Evolutionary conservation across 1,140 invertebrate genomes (phyloP).

Genomic region (Drosophila pachea): DNA sequence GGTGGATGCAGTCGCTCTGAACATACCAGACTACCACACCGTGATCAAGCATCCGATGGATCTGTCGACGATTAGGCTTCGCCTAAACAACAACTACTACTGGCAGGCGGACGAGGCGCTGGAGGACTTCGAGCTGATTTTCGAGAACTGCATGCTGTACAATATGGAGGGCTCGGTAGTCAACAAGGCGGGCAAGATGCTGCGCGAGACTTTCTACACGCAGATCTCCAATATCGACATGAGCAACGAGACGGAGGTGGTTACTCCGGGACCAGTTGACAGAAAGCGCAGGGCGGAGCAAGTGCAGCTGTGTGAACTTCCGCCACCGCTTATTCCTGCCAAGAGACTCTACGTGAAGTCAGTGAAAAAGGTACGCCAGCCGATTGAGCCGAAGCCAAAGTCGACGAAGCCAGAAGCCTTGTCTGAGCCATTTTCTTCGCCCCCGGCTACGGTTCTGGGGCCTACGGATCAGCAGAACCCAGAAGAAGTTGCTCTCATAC

Average conservation of each 20-base stretch:
- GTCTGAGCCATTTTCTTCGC: no score
- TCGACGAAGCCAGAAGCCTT: no score
- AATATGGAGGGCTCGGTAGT: conserved; percentile 23
- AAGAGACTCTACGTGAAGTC: background rate
- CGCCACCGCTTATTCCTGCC: background rate
- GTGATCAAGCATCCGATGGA: conserved; percentile 35
- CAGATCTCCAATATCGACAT: conserved; percentile 17
- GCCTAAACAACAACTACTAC: conserved; percentile 38
- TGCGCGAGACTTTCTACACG: conserved; percentile 3
- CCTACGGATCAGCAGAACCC: no score
- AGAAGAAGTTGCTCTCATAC: no score
- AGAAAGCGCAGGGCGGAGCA: background rate
- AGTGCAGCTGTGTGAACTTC: background rate
- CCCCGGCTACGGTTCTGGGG: no score
- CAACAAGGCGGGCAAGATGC: conserved; percentile 7
- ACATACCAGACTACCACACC: conserved; percentile 30
- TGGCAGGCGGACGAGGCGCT: conserved; percentile 29
- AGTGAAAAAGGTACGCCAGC: background rate
- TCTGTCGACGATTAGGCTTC: conserved; percentile 32
- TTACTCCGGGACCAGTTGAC: background rate
- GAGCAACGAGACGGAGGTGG: conserved; percentile 21
- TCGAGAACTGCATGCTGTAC: conserved; percentile 31
- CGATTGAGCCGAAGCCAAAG: background rate
- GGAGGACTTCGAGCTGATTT: conserved; percentile 31
- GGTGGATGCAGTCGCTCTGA: conserved; percentile 19